These are phyloP conservation scores for Gortyna flavago DNA, from an alignment of 2,888 invertebrate species.

Conservation along the genomic window DNA sequence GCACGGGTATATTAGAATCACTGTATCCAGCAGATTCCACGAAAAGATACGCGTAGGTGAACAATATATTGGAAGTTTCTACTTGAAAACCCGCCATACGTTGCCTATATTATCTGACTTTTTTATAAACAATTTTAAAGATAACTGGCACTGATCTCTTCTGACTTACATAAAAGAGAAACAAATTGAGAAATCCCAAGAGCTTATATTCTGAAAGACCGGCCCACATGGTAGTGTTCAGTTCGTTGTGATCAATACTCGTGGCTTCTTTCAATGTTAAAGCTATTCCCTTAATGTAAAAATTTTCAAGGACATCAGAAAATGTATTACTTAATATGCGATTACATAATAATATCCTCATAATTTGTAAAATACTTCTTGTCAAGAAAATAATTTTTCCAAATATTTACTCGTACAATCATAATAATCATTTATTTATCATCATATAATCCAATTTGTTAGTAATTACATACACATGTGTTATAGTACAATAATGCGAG, in stretches of 20 bases:
- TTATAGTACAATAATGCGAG: not conserved
- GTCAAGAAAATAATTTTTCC: not conserved
- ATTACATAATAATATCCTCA: not conserved
- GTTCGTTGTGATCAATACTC: slow-evolving; percentile 6
- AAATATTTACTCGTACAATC: too few species aligned
- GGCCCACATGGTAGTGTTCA: too few species aligned
- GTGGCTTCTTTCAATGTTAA: not conserved
- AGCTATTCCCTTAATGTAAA: not conserved
- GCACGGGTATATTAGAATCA: slow-evolving; percentile 7
- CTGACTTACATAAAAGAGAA: not conserved
- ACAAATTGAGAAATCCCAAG: not conserved
- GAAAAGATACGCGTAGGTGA: not conserved
- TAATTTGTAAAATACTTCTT: not conserved
- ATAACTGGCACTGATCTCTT: not conserved
- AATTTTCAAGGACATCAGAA: not conserved
- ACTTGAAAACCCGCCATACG: not conserved
- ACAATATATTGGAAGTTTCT: not conserved
- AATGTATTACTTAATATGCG: not conserved
- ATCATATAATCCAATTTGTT: too few species aligned
- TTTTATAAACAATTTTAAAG: not conserved
- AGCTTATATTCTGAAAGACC: not conserved
- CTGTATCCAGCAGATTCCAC: not conserved
- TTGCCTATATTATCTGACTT: not conserved
- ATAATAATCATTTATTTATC: too few species aligned
- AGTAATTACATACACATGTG: too few species aligned